A percentile compares a stretch with the other conserved stretches of the same genome.
phyloP scores from a whole-genome alignment of 1,140 invertebrate species.

The Chironomus tepperi region DNA sequence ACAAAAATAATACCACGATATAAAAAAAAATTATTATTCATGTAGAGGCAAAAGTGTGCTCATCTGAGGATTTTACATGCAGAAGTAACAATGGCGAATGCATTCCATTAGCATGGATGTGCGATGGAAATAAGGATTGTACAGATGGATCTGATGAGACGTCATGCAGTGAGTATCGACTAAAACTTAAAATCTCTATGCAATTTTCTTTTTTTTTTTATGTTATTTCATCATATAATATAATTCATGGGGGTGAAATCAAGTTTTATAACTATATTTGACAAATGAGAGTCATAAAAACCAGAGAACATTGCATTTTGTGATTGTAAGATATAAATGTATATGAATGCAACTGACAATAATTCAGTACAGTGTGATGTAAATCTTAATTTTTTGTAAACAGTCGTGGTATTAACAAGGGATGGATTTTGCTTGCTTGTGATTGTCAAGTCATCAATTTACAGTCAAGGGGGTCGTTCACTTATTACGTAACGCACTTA shows the following conservation, averaged over 20 bases:
- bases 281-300: slow-evolving; percentile 21
- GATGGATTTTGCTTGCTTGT: too few relatives aligned
- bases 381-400: too few relatives aligned
- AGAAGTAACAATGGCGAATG: slow-evolving; percentile 68
- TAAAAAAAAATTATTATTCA: slow-evolving; percentile 24
- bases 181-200: background rate
- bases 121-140: slow-evolving; percentile 80
- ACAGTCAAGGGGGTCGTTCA: too few relatives aligned
- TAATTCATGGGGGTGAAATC: slow-evolving; percentile 16
- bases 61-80: slow-evolving; percentile 79
- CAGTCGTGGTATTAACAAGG: too few relatives aligned
- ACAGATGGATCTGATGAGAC: slow-evolving; percentile 80
- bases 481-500: too few relatives aligned
- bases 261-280: background rate
- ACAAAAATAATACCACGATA: background rate
- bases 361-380: too few relatives aligned
- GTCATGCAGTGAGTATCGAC: slow-evolving; percentile 71
- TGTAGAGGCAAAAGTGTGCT: slow-evolving; percentile 66
- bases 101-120: slow-evolving; percentile 84
- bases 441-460: too few relatives aligned
- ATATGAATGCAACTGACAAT: background rate
- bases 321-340: too few relatives aligned
- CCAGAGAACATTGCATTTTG: background rate
- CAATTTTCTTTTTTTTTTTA: too few relatives aligned
- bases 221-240: background rate